Evolutionary conservation across 2,797 vertebrate species (phyloP), one percentile per base, ranked within the genome.

Genomic region (Xenops minutus): DNA sequence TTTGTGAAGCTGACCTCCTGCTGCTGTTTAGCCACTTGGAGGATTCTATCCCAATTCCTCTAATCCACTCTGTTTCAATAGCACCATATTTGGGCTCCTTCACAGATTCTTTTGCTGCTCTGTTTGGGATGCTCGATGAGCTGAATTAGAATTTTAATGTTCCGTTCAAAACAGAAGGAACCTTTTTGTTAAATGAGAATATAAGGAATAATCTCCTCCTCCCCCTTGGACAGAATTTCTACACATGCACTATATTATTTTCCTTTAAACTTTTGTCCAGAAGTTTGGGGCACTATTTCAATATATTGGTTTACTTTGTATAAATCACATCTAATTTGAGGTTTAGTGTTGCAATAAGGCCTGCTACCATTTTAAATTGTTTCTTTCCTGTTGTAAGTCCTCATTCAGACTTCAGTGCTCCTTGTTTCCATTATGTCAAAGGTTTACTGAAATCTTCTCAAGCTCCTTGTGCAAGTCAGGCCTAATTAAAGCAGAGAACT

Each of bases 1-100:
- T 78, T 95, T 95, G 88, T 86, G 95, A 96, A 94, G 94, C 87
- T 94, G 94, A 93, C 85, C 91, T 95, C 95, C 97, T 93, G 95
- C 94, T 97, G 97, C 91, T 96, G 6, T 94, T 93, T 86, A 96
- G 95, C 96, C 92, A 96, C 85, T 95, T 92, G 94, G 41, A 95
- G 92, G 82, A 93, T 95, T 97, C 92, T 95, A 71, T 94, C 95
- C 69, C 93, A 94, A 29, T 94, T 96, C 83, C 73, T 94, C 92
- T 96, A 93, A 97, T 96, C 89, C 82, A 59, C 64, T 92, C 58
- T 72, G 41, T 92, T 96, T 95, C 85, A 96, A 89, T 92, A 96
- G 88, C 78, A 88, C 94, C 89, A 69, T 92, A 97, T 95, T 97
- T 92, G 93, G 95, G 76, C 88, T 94, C 63, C 75, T 91, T 91